Conservation (phyloP, 2,113 vertebrate species). For the Mesoclemmys tuberculata region DNA sequence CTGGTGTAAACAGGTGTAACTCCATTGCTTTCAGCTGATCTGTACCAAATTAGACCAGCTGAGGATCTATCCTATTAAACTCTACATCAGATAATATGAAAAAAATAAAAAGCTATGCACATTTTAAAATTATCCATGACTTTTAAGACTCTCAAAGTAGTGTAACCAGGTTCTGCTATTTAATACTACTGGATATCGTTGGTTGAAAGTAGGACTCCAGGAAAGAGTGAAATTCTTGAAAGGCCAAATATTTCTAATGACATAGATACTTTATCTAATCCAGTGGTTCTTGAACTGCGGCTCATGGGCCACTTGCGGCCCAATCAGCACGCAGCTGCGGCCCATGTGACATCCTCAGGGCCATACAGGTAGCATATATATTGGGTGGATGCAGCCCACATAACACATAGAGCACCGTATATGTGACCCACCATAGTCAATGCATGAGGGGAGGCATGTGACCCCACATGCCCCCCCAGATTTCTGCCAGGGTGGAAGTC, state of each 20-base stretch:
- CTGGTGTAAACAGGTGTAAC: neutral
- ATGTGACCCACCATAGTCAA: no score
- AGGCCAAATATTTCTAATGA: neutral
- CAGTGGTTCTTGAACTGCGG: no score
- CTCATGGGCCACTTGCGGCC: no score
- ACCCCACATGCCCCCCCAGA: no score
- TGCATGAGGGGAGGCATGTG: no score
- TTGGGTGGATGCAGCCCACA: no score
- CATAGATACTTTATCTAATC: neutral
- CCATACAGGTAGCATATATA: no score
- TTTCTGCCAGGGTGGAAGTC: no score
- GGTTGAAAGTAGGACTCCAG: neutral
- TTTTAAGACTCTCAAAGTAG: neutral
- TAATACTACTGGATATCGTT: neutral
- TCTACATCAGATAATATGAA: neutral
- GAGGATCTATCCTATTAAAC: neutral
- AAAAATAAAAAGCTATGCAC: neutral
- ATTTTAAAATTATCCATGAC: neutral
- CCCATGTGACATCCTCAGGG: no score
- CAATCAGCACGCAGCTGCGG: no score
- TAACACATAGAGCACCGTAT: no score
- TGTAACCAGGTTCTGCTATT: neutral
- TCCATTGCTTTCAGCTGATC: neutral
- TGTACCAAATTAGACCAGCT: neutral
- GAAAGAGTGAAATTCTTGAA: neutral